phyloP scores from a whole-genome alignment of 1,140 invertebrate genomes.

The Drosophila sproati region DNA sequence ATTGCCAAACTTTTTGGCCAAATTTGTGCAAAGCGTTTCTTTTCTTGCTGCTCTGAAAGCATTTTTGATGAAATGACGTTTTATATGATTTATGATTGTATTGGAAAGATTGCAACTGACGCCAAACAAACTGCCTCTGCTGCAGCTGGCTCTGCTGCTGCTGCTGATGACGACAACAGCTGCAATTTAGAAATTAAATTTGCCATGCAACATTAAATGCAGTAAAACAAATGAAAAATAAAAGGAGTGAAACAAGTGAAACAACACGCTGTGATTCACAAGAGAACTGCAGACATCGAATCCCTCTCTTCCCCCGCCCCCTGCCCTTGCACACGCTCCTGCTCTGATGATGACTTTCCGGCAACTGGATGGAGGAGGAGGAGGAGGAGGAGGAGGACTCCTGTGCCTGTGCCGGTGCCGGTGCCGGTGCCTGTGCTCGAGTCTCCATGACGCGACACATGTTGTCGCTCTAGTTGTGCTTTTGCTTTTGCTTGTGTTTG shows the following conservation, averaged over 20 bases:
- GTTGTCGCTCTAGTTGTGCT: slow-evolving; percentile 51
- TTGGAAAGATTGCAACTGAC: slow-evolving; percentile 66
- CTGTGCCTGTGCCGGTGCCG: background rate
- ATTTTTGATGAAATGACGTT: slow-evolving; percentile 35
- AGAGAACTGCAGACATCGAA: slow-evolving; percentile 7
- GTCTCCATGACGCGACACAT: slow-evolving; percentile 44
- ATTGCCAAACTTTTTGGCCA: slow-evolving; percentile 29
- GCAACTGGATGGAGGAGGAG: background rate
- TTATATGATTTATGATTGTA: slow-evolving; percentile 71
- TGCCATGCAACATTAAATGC: slow-evolving; percentile 79
- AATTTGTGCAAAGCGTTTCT: background rate
- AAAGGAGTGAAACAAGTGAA: slow-evolving; percentile 6
- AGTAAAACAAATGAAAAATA: slow-evolving; percentile 38
- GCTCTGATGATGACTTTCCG: slow-evolving; percentile 6
- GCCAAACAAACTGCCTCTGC: slow-evolving; percentile 34
- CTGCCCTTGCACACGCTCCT: background rate
- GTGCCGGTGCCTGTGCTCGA: slow-evolving; percentile 8
- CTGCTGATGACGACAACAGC: slow-evolving; percentile 64
- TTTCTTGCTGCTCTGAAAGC: slow-evolving; percentile 1
- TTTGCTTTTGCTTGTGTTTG: background rate
- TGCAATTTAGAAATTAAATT: slow-evolving; percentile 84
- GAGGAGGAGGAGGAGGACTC: background rate
- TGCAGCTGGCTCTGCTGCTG: background rate
- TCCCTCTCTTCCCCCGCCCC: background rate
- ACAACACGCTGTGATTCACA: slow-evolving; percentile 49